Base-by-base conservation (phyloP, 2,888 invertebrate genomes). In the Drosophila helvetica region DNA sequence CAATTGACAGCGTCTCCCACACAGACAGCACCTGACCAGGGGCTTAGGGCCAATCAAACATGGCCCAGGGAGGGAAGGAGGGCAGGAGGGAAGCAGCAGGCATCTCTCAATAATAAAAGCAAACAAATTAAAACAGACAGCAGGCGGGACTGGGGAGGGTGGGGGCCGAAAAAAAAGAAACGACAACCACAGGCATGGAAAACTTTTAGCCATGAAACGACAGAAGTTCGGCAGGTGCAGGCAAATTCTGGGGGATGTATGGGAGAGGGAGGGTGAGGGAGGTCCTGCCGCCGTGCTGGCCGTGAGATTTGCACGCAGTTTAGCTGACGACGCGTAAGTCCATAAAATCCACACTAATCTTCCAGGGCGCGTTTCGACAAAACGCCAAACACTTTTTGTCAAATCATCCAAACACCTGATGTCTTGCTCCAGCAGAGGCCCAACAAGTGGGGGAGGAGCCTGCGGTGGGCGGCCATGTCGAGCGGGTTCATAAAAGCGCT, bases 361-460 rank as follows among this genome's bases (percentile, higher is more conserved):
- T 74, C 45, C 75, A 74, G 77, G 71, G 73, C 74, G 80, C 71
- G 76, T 74, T 79, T 85, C 79, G 75, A 80, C 85, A 85, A 84
- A 84, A 86, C 75, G 77, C 80, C 86, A 78, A 79, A 83, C 87
- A 78, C 82, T 89, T 89, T 89, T 78, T 90, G 90, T 79, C 83
- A 86, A 89, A 87, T 90, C 90, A 90, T 80, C 80, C 89, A 86
- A 77, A 77, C 90, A 90, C 86, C 90, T 89, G 90, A 90, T 90
- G 87, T 89, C 89, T 88, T 80, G 59, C 73, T 82, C 55, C 47
- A 67, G 70, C 68, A 55, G 27, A 45, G 54, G 66, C 33, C 66
- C 70, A 73, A 67, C 56, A 64, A 74, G 67, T 63, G 50, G 62
- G 15, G 5, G 22, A 22, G 22, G 27, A 30, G 22, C 8, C 42